Base-by-base conservation (phyloP, 2,113 vertebrate species). In the Zosterops lateralis region DNA sequence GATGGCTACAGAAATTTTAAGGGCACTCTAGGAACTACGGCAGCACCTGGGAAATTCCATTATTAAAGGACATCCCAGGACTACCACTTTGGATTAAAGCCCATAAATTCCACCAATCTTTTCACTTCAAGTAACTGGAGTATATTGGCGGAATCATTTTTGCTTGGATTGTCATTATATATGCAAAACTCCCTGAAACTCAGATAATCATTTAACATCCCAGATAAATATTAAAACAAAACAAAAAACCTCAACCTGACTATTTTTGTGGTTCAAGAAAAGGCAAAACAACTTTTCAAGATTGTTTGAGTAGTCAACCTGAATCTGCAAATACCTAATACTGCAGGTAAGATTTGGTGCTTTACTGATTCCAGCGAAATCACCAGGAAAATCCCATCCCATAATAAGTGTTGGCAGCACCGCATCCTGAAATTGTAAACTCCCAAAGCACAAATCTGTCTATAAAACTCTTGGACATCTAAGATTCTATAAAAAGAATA, bases 401-500 rank as follows among this genome's bases (percentile, higher is more conserved):
- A 62, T 74, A 95, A 14, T 80, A 90, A 80, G 36, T 51, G 48
- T 1, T 81, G 85, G 75, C 79, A 95, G 68, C 31, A 81, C 31
- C 14, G 34, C 61, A 89, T 83, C 36, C 45, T 84, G 68, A 95
- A 90, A 92, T 13, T 62, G 65, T 88, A 90, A 93, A 93, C 47
- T 95, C 92, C 72, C 1, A 25, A 95, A 84, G 91, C 91, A 92
- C 68, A 77, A 91, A 91, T 20, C 91, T 94, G 90, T 91, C 82
- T 90, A 57, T 93, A 94, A 95, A 95, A 87, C 36, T 90, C 61
- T 25, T 92, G 85, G 87, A 95, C 84, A 93, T 83, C 75, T 80
- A 88, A 86, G 84, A 44, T 78, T 84, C 72, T 83, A 77, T 86
- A 90, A 95, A 95, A 95, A 92, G 77, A 96, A 91, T 90, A 91